These are phyloP conservation scores for Cathartes aura DNA, from an alignment of 2,113 vertebrate species.

Conservation along the genomic window DNA sequence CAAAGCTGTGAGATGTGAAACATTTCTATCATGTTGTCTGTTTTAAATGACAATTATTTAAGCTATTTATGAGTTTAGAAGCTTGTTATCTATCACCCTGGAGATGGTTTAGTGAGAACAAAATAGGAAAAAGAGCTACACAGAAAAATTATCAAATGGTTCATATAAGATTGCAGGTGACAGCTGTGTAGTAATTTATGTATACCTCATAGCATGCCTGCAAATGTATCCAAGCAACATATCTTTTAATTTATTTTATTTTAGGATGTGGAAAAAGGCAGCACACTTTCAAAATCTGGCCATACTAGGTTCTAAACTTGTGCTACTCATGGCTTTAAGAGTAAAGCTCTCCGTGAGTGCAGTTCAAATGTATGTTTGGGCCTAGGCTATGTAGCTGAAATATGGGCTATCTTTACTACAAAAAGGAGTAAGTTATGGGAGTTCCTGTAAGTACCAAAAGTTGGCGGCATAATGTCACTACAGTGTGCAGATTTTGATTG, in stretches of 20 bases:
- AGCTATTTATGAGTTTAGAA: neutral
- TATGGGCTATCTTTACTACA: neutral
- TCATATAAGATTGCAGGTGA: neutral
- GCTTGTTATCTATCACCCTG: neutral
- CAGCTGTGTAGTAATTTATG: neutral
- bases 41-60: neutral
- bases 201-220: neutral
- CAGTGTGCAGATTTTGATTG: neutral
- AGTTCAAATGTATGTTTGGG: neutral
- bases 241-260: neutral
- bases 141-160: neutral
- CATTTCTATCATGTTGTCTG: neutral
- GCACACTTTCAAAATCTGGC: neutral
- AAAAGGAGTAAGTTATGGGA: neutral
- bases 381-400: neutral
- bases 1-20: neutral
- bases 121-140: neutral
- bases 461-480: neutral
- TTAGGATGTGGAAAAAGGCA: neutral
- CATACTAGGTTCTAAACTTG: neutral
- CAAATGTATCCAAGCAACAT: neutral
- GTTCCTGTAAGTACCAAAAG: neutral
- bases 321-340: neutral
- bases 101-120: neutral
- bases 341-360: neutral